Percentiles rank a stretch among this genome's conserved stretches.
These are phyloP conservation scores for Anaspis maculata DNA, from an alignment of 2,888 invertebrate genomes.

Conservation along the genomic window DNA sequence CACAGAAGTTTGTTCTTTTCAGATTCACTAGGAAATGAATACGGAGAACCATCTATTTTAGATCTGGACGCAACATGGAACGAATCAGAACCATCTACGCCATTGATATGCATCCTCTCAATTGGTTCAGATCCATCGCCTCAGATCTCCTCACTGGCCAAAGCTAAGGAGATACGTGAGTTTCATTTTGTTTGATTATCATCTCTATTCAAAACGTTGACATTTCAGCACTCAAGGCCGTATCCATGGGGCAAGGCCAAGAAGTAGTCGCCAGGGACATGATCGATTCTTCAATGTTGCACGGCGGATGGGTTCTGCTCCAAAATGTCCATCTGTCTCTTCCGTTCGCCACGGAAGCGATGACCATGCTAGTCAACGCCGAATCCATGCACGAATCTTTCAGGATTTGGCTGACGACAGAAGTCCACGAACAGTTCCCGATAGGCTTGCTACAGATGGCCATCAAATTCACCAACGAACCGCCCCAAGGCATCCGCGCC, in stretches of 20 bases:
- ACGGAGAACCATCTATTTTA: constrained; percentile 85
- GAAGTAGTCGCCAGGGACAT: constrained; percentile 49
- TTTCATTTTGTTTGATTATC: not conserved
- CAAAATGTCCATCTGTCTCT: constrained; percentile 96
- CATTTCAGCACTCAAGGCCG: constrained; percentile 61
- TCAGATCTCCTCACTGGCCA: constrained; percentile 80
- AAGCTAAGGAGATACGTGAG: constrained; percentile 72
- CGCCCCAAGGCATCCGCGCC: constrained; percentile 89
- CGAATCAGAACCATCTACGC: constrained; percentile 82
- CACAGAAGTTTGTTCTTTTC: too few species aligned
- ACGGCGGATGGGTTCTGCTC: constrained; percentile 87
- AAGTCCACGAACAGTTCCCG: constrained; percentile 88
- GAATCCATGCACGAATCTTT: constrained; percentile 76
- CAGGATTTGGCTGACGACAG: constrained; percentile 85
- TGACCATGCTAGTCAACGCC: constrained; percentile 81
- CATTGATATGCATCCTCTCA: constrained; percentile 86
- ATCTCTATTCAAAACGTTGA: not conserved
- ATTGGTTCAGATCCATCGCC: constrained; percentile 97
- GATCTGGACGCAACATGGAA: constrained; percentile 85
- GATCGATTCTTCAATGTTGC: constrained; percentile 38
- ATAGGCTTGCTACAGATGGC: constrained; percentile 80
- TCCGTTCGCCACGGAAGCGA: constrained; percentile 86
- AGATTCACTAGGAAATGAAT: constrained; percentile 79
- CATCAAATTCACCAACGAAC: constrained; percentile 96
- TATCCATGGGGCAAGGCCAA: constrained; percentile 98